These are phyloP conservation scores for Drosophila eohydei DNA, from an alignment of 2,888 invertebrate genomes.

Conservation along the genomic window DNA sequence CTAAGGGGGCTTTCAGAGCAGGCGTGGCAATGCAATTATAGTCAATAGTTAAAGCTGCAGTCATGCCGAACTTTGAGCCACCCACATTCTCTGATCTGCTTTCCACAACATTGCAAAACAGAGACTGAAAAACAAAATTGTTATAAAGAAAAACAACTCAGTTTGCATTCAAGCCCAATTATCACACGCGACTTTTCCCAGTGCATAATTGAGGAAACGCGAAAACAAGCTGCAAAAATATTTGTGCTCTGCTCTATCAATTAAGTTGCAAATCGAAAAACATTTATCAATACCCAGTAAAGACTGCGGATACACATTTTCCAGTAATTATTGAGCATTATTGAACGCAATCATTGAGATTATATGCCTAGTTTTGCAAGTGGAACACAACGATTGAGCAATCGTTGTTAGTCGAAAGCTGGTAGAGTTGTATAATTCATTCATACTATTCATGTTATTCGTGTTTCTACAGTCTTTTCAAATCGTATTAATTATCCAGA, in stretches of 20 bases:
- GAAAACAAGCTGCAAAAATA: conserved; percentile 45
- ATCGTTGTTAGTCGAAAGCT: conserved; percentile 20
- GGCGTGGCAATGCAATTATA: conserved; percentile 24
- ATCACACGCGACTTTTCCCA: conserved; percentile 32
- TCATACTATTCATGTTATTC: conserved; percentile 34
- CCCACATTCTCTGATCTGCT: conserved; percentile 36
- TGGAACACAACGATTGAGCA: conserved; percentile 39
- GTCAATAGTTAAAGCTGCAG: conserved; percentile 9
- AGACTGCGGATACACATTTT: conserved; percentile 52
- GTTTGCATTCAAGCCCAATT: conserved; percentile 34
- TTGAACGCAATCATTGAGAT: conserved; percentile 32
- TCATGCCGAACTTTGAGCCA: conserved; percentile 22
- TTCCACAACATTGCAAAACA: conserved; percentile 9
- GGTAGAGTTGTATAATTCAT: conserved; percentile 26
- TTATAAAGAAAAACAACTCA: conserved; percentile 18
- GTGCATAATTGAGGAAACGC: conserved; percentile 57
- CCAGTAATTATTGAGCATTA: conserved; percentile 30
- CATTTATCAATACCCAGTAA: conserved; percentile 22
- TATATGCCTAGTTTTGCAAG: conserved; percentile 28
- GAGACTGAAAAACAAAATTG: neutral
- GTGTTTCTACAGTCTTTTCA: conserved; percentile 2
- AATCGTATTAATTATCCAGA: conserved; percentile 1
- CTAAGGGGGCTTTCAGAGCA: neutral
- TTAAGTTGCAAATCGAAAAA: conserved; percentile 52
- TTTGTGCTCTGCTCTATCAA: conserved; percentile 42